Evolutionary conservation across 1,140 invertebrate species (phyloP).

Genomic region (Drosophila malerkotliana): DNA sequence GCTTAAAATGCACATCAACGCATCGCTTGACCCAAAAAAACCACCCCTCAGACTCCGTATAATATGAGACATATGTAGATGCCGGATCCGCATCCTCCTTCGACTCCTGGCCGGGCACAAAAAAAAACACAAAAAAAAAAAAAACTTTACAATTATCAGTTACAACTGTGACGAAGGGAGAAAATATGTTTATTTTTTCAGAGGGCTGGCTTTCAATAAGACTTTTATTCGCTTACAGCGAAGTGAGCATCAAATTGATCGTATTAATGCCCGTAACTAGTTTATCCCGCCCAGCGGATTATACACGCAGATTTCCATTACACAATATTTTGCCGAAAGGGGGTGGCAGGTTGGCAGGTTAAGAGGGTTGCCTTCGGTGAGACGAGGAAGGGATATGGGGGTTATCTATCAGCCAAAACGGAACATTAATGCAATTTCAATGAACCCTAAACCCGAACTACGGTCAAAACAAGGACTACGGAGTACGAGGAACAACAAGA

Average conservation of each 20-base stretch:
- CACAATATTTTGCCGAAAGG: conserved; percentile 4
- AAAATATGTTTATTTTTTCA: conserved; percentile 35
- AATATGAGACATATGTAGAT: conserved; percentile 64
- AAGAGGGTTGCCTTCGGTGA: not conserved
- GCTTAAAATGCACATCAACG: conserved; percentile 80
- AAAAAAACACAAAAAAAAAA: not conserved
- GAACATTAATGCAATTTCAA: conserved; percentile 78
- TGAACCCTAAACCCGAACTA: conserved; percentile 28
- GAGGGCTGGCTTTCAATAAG: conserved; percentile 61
- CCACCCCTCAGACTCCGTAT: not conserved
- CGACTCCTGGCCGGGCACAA: not conserved
- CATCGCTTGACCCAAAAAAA: conserved; percentile 61
- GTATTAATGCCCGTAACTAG: conserved; percentile 84
- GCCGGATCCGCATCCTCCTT: conserved; percentile 16
- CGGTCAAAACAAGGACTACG: conserved; percentile 36
- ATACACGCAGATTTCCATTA: conserved; percentile 83
- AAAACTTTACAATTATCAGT: conserved; percentile 70
- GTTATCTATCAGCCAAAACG: conserved; percentile 31
- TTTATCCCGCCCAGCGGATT: conserved; percentile 83
- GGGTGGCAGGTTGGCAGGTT: conserved; percentile 1
- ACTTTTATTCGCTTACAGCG: conserved; percentile 77
- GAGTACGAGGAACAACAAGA: conserved; percentile 20
- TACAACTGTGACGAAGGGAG: conserved; percentile 52
- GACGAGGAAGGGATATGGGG: not conserved
- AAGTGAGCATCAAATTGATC: conserved; percentile 84